These are phyloP conservation scores for Apodemia mormo DNA, from an alignment of 2,888 invertebrate genomes.

Conservation along the genomic window DNA sequence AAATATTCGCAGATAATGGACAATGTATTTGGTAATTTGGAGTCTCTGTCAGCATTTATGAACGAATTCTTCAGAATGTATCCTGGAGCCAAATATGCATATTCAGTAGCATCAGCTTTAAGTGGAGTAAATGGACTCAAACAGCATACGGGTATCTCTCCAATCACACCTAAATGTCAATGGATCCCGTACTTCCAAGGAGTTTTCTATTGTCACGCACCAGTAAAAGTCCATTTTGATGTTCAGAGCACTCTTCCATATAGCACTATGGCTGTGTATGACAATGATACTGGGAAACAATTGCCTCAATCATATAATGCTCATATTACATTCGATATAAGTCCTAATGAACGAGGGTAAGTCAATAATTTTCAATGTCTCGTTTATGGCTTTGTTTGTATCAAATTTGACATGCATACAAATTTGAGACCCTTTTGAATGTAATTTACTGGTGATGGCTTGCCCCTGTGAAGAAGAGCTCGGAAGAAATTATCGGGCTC, in stretches of 20 bases:
- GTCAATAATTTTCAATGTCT: constrained; percentile 31
- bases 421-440: too few species aligned
- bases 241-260: constrained; percentile 51
- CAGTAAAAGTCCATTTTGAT: constrained; percentile 66
- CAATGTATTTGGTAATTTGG: constrained; percentile 58
- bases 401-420: too few species aligned
- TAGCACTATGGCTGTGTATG: constrained; percentile 54
- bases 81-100: constrained; percentile 59
- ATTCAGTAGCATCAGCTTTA: constrained; percentile 63
- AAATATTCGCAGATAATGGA: constrained; percentile 56
- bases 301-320: constrained; percentile 59
- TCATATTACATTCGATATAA: constrained; percentile 60
- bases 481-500: too few species aligned
- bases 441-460: too few species aligned
- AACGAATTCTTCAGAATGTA: constrained; percentile 66
- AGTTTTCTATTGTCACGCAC: constrained; percentile 60
- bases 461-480: too few species aligned
- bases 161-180: constrained; percentile 52
- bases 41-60: constrained; percentile 60
- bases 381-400: neutral
- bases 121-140: constrained; percentile 55
- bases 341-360: constrained; percentile 59
- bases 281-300: constrained; percentile 59
- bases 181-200: constrained; percentile 73
- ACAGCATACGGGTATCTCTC: constrained; percentile 50